phyloP scores from a whole-genome alignment of 1,140 invertebrate species.

The Magallana gigas region DNA sequence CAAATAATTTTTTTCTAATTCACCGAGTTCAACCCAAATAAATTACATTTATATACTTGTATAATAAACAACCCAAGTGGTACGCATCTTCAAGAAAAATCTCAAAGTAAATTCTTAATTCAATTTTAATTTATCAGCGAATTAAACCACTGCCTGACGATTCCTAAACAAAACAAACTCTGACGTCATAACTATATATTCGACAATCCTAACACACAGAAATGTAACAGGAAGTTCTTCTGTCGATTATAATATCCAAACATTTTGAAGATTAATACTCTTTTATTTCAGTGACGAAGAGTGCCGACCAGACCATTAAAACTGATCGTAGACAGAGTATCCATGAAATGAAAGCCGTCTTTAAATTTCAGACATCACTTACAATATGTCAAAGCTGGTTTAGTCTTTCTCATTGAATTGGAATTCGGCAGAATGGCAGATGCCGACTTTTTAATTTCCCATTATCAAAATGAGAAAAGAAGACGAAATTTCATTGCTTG shows the following conservation, averaged over 20 bases:
- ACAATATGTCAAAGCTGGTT: slow-evolving; percentile 22
- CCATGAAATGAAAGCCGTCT: not conserved
- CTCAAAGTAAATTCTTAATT: no score
- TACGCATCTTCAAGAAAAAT: no score
- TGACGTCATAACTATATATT: not conserved
- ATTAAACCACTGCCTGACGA: no score
- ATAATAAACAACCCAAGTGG: no score
- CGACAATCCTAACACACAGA: not conserved
- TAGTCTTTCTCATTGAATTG: not conserved
- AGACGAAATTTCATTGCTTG: not conserved
- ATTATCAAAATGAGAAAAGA: slow-evolving; percentile 20
- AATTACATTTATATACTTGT: no score
- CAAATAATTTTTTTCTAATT: no score
- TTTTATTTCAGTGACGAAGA: not conserved
- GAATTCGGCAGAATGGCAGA: slow-evolving; percentile 12
- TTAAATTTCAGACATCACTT: slow-evolving; percentile 31
- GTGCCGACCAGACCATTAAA: slow-evolving; percentile 21
- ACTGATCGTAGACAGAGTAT: not conserved
- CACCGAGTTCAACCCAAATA: no score
- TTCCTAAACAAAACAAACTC: no score
- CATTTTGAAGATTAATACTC: slow-evolving; percentile 16
- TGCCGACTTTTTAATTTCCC: slow-evolving; percentile 6
- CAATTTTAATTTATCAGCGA: no score
- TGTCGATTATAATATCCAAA: not conserved
- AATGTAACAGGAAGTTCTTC: not conserved